These are phyloP conservation scores for Morinoia aosen DNA, from an alignment of 2,888 invertebrate genomes.

Conservation along the genomic window DNA sequence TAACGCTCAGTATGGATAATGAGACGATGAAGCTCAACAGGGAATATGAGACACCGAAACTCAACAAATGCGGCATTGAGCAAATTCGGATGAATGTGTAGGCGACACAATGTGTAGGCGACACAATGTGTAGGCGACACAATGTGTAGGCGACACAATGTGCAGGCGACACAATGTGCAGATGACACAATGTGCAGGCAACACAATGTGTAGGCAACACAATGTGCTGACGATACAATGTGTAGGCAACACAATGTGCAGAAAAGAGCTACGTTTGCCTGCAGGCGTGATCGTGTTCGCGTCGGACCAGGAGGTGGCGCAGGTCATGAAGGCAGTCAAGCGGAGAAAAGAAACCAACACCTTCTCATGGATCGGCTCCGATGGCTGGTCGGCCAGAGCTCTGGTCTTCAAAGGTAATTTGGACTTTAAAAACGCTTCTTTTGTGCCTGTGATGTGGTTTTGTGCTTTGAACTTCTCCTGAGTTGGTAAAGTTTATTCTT, in stretches of 20 bases:
- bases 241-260: background rate
- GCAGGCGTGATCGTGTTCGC: slow-evolving; percentile 94
- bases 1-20: too few species aligned
- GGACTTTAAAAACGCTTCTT: background rate
- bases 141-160: too few species aligned
- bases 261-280: background rate
- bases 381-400: slow-evolving; percentile 93
- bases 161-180: too few species aligned
- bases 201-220: too few species aligned
- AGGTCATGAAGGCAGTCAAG: slow-evolving; percentile 92
- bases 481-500: background rate
- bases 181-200: too few species aligned
- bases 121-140: too few species aligned
- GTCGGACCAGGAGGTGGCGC: slow-evolving; percentile 96
- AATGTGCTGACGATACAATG: too few species aligned
- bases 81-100: too few species aligned
- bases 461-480: background rate
- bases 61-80: too few species aligned
- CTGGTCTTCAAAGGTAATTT: slow-evolving; percentile 81
- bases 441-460: background rate
- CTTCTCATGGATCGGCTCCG: slow-evolving; percentile 97
- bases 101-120: too few species aligned
- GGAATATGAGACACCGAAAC: too few species aligned
- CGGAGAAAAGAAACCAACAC: slow-evolving; percentile 88
- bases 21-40: too few species aligned